Conservation (phyloP, 2,113 vertebrate species). For the Pteronura brasiliensis region DNA sequence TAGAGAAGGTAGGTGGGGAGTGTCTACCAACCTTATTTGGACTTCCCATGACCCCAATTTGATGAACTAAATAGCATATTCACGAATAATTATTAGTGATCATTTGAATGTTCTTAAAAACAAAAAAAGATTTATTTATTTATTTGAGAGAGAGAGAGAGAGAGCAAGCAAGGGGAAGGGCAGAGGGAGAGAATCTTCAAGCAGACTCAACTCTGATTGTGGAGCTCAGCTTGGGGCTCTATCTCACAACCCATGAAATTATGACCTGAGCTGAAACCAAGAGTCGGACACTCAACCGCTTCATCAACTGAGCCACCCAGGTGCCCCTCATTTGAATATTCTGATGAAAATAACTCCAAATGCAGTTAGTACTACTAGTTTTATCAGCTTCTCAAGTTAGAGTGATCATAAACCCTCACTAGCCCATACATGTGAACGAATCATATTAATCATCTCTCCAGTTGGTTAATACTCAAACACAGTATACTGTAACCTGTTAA, state of each 20-base stretch:
- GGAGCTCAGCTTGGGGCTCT: neutral
- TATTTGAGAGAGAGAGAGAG: neutral
- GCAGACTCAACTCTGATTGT: neutral
- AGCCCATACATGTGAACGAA: neutral
- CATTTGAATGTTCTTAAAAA: neutral
- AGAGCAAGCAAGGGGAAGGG: neutral
- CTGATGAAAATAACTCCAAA: neutral
- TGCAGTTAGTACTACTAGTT: neutral
- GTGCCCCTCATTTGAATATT: neutral
- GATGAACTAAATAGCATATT: neutral
- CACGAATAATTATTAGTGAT: neutral
- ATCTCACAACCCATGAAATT: neutral
- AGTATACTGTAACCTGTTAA: neutral
- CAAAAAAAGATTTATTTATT: neutral
- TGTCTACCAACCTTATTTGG: neutral
- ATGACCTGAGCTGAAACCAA: neutral
- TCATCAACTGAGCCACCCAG: neutral
- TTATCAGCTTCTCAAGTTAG: neutral
- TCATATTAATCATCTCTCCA: neutral
- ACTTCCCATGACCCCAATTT: neutral
- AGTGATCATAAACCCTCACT: neutral
- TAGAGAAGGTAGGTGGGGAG: rapidly evolving
- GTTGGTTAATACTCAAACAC: neutral
- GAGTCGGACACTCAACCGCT: neutral
- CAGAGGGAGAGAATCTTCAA: neutral